A percentile compares a stretch with the other conserved stretches of the same genome.
phyloP scores from a whole-genome alignment of 2,797 vertebrate species.

The Scyliorhinus canicula region DNA sequence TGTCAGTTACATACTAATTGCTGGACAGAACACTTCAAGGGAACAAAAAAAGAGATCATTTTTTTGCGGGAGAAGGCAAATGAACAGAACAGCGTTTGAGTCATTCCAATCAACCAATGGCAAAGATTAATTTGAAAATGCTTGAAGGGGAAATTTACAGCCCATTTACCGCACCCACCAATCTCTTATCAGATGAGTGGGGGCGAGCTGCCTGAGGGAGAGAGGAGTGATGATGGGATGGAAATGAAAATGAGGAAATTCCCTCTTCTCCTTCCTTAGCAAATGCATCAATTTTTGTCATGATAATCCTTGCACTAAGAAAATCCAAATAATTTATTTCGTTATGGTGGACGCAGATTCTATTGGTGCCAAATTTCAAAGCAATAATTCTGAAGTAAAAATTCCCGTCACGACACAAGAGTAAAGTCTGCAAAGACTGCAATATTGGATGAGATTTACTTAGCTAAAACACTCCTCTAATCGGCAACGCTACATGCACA shows the following conservation, averaged over 20 bases:
- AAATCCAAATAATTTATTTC: not conserved
- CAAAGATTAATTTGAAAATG: not conserved
- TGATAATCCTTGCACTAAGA: not conserved
- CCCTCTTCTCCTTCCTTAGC: not conserved
- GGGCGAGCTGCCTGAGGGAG: not conserved
- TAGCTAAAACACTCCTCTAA: not conserved
- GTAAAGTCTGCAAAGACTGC: not conserved
- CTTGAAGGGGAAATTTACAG: not conserved
- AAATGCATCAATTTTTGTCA: not conserved
- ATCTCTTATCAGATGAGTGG: not conserved
- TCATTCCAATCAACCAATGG: not conserved
- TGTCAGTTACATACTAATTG: not conserved
- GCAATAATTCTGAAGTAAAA: not conserved
- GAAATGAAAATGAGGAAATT: not conserved
- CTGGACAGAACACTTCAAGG: constrained; percentile 6
- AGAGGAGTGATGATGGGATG: not conserved
- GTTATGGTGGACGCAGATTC: not conserved
- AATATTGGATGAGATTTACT: not conserved
- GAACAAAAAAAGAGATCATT: not conserved
- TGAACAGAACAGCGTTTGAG: not conserved
- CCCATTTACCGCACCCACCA: not conserved
- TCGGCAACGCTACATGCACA: not conserved
- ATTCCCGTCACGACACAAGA: not conserved
- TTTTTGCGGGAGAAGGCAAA: not conserved
- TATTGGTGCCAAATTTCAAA: not conserved